Conservation (phyloP, 1,140 invertebrate genomes). For the Trachelipus rathkii region DNA sequence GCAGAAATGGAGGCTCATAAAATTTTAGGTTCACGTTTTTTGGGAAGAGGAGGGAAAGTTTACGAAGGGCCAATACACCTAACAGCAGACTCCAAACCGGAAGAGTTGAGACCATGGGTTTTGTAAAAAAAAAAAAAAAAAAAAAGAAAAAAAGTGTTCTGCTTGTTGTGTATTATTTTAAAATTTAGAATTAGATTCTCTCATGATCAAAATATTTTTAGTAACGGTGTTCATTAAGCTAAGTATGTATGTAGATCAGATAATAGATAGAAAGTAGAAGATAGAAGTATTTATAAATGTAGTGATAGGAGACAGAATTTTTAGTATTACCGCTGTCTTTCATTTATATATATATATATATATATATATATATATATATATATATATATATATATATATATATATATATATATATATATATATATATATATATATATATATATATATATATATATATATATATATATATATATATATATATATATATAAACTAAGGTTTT, state of each 20-base stretch:
- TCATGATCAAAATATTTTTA: no score
- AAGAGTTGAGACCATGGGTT: not conserved
- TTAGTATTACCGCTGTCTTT: no score
- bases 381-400: not conserved
- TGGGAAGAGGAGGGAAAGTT: not conserved
- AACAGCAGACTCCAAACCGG: not conserved
- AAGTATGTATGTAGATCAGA: no score
- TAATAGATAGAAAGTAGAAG: no score
- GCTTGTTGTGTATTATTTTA: no score
- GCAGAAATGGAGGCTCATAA: slow-evolving; percentile 5
- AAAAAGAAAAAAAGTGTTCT: no score
- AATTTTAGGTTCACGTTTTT: not conserved
- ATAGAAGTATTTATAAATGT: no score
- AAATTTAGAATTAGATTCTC: no score
- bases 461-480: slow-evolving; percentile 2
- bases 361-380: no score
- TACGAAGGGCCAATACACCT: not conserved
- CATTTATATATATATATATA: no score
- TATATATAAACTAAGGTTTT: not conserved
- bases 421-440: slow-evolving; percentile 3
- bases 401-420: slow-evolving; percentile 3
- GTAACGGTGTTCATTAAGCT: no score
- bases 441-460: slow-evolving; percentile 1
- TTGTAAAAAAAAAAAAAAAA: not conserved
- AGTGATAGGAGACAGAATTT: no score